Conservation (phyloP, 1,140 invertebrate genomes). For the Drosophila kurseongensis region DNA sequence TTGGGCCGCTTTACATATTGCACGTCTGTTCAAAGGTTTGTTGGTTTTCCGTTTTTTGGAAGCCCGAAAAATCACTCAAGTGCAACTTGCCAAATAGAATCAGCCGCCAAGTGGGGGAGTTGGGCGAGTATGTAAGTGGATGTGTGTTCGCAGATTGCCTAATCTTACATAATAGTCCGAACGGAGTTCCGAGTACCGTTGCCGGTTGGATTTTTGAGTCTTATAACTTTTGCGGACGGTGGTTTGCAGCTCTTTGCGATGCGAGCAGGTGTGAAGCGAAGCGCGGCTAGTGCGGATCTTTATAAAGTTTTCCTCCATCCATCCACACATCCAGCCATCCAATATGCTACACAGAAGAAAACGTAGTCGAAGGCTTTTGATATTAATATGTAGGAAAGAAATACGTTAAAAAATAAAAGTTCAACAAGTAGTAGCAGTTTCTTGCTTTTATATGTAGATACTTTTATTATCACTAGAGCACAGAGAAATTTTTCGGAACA, state of each 20-base stretch:
- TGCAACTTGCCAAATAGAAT: conserved; percentile 83
- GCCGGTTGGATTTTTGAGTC: conserved; percentile 26
- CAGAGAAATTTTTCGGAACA: no score
- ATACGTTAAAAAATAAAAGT: no score
- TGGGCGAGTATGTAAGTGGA: conserved; percentile 39
- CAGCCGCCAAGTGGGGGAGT: conserved; percentile 41
- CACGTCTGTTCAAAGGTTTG: conserved; percentile 65
- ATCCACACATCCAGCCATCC: conserved; percentile 37
- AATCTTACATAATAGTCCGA: conserved; percentile 76
- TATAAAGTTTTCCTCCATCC: conserved; percentile 67
- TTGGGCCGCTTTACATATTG: conserved; percentile 77
- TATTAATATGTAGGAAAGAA: background rate
- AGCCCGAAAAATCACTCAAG: conserved; percentile 82
- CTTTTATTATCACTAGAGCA: no score
- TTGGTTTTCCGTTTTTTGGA: conserved; percentile 73
- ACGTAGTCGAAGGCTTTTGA: background rate
- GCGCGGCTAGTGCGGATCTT: conserved; percentile 71
- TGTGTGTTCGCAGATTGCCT: conserved; percentile 55
- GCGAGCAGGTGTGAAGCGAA: conserved; percentile 76
- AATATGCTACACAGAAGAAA: conserved; percentile 23
- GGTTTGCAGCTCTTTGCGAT: conserved; percentile 61
- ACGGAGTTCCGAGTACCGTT: conserved; percentile 42
- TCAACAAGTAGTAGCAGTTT: no score
- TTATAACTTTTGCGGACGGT: conserved; percentile 19
- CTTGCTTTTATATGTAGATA: no score